Base-by-base conservation (phyloP, 2,888 invertebrate species). In the Eristalis arbustorum region DNA sequence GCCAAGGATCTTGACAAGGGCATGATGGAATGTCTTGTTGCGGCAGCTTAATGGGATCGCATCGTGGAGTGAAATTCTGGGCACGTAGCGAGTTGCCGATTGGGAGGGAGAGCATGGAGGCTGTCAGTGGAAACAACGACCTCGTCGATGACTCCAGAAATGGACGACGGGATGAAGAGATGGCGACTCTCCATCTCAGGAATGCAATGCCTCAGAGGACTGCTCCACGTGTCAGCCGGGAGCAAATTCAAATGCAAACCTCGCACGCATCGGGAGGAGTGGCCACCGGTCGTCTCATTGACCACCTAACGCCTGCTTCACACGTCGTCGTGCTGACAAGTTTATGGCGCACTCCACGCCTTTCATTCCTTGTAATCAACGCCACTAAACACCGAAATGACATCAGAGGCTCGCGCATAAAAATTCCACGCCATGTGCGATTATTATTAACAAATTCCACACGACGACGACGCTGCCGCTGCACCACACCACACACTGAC, bases 381-480 rank as follows among this genome's bases (percentile, higher is more conserved):
- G 31, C 42, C 42, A n/a, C 23, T 56, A 23, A 56, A 63, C 34
- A 56, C 49, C 49, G 25, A 62, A 56, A 11, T 76, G 76, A 68
- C 67, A 75, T 67, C n/a, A 49, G n/a, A 61, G 34, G 25, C 6
- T n/a, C 61, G 62, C 18, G n/a, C 8, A 63, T 57, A 14, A 68
- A 74, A 63, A 74, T 74, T 42, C 68, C 74, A 59, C 40, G 68
- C 56, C 68, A 62, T 37, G 18, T 34, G 22, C 37, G 11, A 31
- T 57, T 64, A 28, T 64, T 64, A 69, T 63, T 40, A 59, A 23
- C 64, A 66, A 72, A 66, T 71, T 72, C 71, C 49, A 40, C 34
- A 40, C 66, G 14, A 61, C 23, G 25, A 59, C 13, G 18, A 14
- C 34, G 22, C 10, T 5, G 18, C 37, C 18, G 22, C 22, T 64